These are phyloP conservation scores for Balaeniceps rex DNA, from an alignment of 2,113 vertebrate genomes.

Conservation along the genomic window DNA sequence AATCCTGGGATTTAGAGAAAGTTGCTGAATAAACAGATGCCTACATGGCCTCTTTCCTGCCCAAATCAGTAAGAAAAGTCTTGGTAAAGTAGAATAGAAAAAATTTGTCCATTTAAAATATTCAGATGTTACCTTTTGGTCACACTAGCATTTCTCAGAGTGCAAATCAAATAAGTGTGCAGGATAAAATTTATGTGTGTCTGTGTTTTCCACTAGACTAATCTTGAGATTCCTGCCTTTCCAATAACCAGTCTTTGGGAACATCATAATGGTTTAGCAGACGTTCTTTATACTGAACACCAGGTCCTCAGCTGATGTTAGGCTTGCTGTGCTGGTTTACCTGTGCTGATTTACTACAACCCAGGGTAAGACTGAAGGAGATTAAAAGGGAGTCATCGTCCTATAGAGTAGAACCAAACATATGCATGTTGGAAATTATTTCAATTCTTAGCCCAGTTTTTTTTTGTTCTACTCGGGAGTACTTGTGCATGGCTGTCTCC, in stretches of 20 bases:
- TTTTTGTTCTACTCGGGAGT: not conserved
- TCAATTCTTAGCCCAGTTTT: not conserved
- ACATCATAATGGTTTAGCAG: not conserved
- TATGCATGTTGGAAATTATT: not conserved
- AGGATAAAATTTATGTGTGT: no score
- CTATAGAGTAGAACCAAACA: not conserved
- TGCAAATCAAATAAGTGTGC: no score
- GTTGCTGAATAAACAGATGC: not conserved
- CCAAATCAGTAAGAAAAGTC: not conserved
- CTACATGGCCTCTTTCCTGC: not conserved
- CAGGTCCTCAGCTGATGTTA: not conserved
- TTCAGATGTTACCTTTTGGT: no score
- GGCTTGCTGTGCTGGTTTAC: no score
- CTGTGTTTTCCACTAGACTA: no score
- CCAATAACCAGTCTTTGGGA: not conserved
- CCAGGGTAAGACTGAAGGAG: not conserved
- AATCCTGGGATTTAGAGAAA: not conserved
- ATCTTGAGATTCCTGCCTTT: not conserved
- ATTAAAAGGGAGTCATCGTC: not conserved
- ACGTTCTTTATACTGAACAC: not conserved
- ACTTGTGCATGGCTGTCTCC: not conserved
- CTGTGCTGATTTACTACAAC: not conserved
- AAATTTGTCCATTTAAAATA: no score
- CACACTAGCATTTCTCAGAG: no score
- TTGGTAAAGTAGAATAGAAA: no score